Conservation (phyloP, 2,113 vertebrate genomes). For the Gracilinanus agilis region DNA sequence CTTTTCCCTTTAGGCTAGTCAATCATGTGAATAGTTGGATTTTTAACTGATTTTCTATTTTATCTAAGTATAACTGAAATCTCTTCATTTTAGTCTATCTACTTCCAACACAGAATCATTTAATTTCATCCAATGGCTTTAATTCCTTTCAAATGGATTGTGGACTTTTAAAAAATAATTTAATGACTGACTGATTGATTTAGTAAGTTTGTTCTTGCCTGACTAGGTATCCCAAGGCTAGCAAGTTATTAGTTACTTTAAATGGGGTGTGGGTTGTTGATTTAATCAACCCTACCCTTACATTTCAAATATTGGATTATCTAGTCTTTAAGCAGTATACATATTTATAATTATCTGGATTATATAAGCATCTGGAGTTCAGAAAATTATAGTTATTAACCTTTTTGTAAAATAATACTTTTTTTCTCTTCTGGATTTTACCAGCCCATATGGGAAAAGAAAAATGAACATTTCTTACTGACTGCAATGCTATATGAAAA, state of each 20-base stretch:
- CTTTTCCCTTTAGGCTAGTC: neutral
- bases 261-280: neutral
- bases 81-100: neutral
- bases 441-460: neutral
- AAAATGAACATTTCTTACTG: neutral
- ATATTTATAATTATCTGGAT: neutral
- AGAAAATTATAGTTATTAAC: neutral
- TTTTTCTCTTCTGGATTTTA: neutral
- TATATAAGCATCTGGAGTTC: neutral
- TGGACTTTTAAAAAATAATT: neutral
- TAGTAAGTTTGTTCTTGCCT: neutral
- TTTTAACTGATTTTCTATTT: neutral
- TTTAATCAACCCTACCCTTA: neutral
- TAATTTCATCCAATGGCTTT: neutral
- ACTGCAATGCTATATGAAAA: neutral
- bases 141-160: neutral
- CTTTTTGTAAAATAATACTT: constrained; percentile 12
- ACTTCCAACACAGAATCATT: neutral
- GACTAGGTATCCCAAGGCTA: neutral
- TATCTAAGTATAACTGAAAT: neutral
- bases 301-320: neutral
- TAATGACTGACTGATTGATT: neutral
- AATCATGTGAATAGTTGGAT: neutral
- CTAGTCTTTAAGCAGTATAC: neutral
- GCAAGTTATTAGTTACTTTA: neutral